Conservation (phyloP, 2,113 vertebrate genomes). For the Rhinichthys klamathensis region DNA sequence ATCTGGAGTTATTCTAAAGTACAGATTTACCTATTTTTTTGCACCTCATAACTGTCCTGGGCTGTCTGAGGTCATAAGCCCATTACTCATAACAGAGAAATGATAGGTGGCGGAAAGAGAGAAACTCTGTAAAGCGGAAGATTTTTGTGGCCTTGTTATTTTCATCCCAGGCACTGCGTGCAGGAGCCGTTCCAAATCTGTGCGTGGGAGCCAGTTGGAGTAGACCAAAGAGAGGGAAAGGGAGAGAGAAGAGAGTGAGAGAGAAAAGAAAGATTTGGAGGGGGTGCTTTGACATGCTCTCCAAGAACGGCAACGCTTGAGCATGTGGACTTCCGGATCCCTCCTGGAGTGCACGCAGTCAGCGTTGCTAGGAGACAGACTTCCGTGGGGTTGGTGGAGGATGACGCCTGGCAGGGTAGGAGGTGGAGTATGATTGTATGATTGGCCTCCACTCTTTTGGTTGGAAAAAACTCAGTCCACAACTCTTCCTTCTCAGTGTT, state of each 20-base stretch:
- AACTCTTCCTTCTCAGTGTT: constrained; percentile 3
- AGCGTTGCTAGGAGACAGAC: constrained; percentile 78
- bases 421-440: constrained; percentile 65
- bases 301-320: constrained; percentile 77
- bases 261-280: constrained; percentile 58
- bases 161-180: constrained; percentile 65
- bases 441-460: constrained; percentile 49
- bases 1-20: constrained; percentile 38
- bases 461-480: constrained; percentile 34
- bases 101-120: constrained; percentile 43
- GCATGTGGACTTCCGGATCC: constrained; percentile 78
- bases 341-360: constrained; percentile 76
- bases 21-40: constrained; percentile 45
- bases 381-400: constrained; percentile 70
- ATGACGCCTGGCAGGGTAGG: constrained; percentile 70
- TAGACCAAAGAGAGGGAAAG: constrained; percentile 51
- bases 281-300: constrained; percentile 74
- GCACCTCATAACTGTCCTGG: constrained; percentile 32
- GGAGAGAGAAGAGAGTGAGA: constrained; percentile 39
- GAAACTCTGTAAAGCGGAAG: constrained; percentile 50
- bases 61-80: constrained; percentile 50
- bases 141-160: constrained; percentile 70
- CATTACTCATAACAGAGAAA: constrained; percentile 39
- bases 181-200: constrained; percentile 69
- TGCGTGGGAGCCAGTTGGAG: constrained; percentile 72